Conservation (phyloP, 1,140 invertebrate species). For the Nylanderia fulva region DNA sequence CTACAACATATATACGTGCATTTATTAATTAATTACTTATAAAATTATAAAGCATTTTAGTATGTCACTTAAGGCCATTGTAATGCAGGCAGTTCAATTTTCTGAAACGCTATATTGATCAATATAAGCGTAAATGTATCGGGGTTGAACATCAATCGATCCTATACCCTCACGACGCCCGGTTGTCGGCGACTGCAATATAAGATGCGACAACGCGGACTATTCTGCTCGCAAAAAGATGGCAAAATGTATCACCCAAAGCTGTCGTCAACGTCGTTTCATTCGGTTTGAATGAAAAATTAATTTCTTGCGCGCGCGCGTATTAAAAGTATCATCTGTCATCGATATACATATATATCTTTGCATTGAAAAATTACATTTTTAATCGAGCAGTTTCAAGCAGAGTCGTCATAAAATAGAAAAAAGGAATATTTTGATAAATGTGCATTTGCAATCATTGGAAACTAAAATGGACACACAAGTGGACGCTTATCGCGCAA, state of each 20-base stretch:
- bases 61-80: neutral
- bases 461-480: neutral
- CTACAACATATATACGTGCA: too few relatives aligned
- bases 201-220: conserved; percentile 65
- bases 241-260: conserved; percentile 39
- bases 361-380: neutral
- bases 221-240: conserved; percentile 67
- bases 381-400: neutral
- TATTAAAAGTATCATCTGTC: neutral
- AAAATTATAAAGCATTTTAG: neutral
- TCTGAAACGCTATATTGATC: neutral
- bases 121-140: neutral
- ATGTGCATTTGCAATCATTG: neutral
- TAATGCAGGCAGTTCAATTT: neutral
- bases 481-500: neutral
- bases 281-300: neutral
- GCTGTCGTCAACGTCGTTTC: conserved; percentile 74
- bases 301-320: neutral
- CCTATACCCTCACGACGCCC: conserved; percentile 24
- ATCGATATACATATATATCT: neutral
- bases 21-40: neutral
- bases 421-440: neutral
- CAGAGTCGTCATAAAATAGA: neutral
- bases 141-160: conserved; percentile 59
- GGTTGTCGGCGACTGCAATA: conserved; percentile 29